A percentile compares a stretch with the other conserved stretches of the same genome.
Conservation (phyloP, 2,113 vertebrate genomes). For the Choloepus hoffmanni region DNA sequence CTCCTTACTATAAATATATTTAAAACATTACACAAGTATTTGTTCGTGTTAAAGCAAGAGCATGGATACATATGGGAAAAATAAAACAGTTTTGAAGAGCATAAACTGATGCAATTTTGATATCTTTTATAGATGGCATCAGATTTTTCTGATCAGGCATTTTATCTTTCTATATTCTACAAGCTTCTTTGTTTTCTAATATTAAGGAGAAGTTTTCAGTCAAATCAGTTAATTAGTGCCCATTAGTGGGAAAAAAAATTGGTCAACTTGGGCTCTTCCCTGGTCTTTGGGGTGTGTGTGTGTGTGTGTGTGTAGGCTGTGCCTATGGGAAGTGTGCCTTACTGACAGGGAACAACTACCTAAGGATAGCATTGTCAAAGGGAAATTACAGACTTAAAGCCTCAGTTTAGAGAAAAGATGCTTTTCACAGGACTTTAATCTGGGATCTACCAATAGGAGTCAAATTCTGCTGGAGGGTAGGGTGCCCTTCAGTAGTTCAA, state of each 20-base stretch:
- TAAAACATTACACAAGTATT: not conserved
- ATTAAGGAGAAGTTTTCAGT: constrained; percentile 36
- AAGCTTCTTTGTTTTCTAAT: not conserved
- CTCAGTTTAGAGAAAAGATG: not conserved
- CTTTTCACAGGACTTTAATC: not conserved
- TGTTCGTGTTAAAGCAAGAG: constrained; percentile 35
- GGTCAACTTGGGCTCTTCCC: not conserved
- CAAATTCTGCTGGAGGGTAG: not conserved
- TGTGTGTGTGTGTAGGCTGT: not conserved
- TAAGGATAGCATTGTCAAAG: constrained; percentile 23
- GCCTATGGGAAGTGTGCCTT: not conserved
- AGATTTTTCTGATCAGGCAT: not conserved
- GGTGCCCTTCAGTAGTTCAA: not conserved
- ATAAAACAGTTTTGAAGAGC: constrained; percentile 2
- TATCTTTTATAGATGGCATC: not conserved
- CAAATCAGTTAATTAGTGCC: constrained; percentile 17
- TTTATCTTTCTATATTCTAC: constrained; percentile 34
- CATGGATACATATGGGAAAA: not conserved
- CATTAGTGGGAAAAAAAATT: not conserved
- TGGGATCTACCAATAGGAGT: not conserved
- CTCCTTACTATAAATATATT: constrained; percentile 1
- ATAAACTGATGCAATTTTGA: constrained; percentile 1
- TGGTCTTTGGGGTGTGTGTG: not conserved
- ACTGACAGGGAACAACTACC: not conserved
- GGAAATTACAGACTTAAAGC: constrained; percentile 7